Evolutionary conservation across 2,888 invertebrate genomes (phyloP).

Genomic region (Muschampia plurimacula): DNA sequence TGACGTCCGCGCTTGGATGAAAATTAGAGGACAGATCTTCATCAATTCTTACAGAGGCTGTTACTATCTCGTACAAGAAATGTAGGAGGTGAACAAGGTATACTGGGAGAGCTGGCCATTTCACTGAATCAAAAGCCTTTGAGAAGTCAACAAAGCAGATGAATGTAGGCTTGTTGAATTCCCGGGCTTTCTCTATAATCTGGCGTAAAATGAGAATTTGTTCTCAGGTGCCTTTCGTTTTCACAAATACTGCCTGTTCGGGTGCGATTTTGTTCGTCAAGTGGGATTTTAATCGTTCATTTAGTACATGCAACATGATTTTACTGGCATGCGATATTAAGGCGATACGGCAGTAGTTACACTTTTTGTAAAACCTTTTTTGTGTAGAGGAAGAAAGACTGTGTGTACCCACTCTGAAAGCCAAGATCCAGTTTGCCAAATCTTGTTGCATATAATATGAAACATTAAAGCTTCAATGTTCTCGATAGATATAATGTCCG

Average conservation of each 20-base stretch:
- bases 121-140: background rate
- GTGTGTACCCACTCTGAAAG: slow-evolving; percentile 1
- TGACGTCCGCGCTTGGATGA: background rate
- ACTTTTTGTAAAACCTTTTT: background rate
- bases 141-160: no score
- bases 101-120: background rate
- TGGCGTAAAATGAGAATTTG: no score
- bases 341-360: background rate
- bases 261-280: background rate
- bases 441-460: background rate
- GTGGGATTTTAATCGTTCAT: background rate
- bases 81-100: background rate
- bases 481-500: background rate
- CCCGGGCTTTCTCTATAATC: no score
- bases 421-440: background rate
- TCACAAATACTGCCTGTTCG: slow-evolving; percentile 4
- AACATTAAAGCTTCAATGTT: slow-evolving; percentile 8
- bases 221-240: background rate
- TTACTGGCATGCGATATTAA: background rate
- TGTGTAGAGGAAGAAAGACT: background rate
- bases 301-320: background rate
- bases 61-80: background rate
- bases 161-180: no score
- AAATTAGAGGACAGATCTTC: background rate
- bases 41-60: background rate